phyloP scores from a whole-genome alignment of 2,113 vertebrate species.

The Platanista minor region DNA sequence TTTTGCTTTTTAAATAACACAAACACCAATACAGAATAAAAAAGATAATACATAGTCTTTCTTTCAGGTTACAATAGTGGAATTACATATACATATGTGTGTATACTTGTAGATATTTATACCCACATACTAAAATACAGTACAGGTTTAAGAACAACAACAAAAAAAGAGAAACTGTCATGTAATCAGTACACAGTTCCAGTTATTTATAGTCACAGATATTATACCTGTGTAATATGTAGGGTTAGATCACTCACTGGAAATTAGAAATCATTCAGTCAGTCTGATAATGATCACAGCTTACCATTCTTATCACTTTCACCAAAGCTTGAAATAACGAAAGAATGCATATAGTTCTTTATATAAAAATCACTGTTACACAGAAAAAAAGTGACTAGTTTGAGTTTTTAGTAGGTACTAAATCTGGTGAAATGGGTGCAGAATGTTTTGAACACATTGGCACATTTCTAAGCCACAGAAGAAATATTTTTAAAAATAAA shows the following conservation, averaged over 20 bases:
- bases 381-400: not conserved
- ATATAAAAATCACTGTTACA: conserved; percentile 10
- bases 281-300: conserved; percentile 50
- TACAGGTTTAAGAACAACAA: conserved; percentile 58
- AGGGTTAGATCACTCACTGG: conserved; percentile 26
- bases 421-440: not conserved
- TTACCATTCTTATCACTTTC: conserved; percentile 2
- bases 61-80: conserved; percentile 66
- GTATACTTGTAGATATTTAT: conserved; percentile 42
- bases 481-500: conserved; percentile 10
- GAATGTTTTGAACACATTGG: conserved; percentile 32
- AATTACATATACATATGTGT: conserved; percentile 60
- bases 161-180: conserved; percentile 51
- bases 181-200: conserved; percentile 60
- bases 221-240: conserved; percentile 50
- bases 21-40: conserved; percentile 67
- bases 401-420: conserved; percentile 26
- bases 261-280: conserved; percentile 42
- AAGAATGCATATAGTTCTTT: not conserved
- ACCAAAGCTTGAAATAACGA: conserved; percentile 44
- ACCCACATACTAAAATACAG: conserved; percentile 66
- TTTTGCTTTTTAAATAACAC: conserved; percentile 77
- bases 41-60: conserved; percentile 63
- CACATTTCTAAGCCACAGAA: conserved; percentile 40
- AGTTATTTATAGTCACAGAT: conserved; percentile 73